phyloP scores from a whole-genome alignment of 2,797 vertebrate genomes.

The Malurus leucopterus region DNA sequence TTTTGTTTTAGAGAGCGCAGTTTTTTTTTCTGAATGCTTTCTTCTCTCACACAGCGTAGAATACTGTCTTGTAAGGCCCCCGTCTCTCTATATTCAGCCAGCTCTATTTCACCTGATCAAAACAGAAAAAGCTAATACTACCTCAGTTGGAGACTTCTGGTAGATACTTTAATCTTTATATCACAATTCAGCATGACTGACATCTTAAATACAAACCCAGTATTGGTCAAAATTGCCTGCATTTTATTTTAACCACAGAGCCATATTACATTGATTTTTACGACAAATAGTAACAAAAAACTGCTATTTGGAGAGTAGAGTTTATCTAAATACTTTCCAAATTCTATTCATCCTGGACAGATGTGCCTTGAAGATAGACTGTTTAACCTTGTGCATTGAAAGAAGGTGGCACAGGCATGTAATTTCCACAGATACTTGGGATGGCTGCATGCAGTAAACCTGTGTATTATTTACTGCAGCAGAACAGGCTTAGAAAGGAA shows the following conservation, averaged over 20 bases:
- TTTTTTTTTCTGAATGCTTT: slow-evolving; percentile 92
- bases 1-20: slow-evolving; percentile 98
- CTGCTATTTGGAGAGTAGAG: neutral
- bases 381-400: neutral
- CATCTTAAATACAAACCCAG: slow-evolving; percentile 38
- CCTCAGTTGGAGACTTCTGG: slow-evolving; percentile 47
- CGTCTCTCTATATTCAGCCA: slow-evolving; percentile 94
- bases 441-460: neutral
- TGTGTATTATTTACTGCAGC: neutral
- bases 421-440: neutral
- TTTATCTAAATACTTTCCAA: slow-evolving; percentile 11
- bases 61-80: slow-evolving; percentile 92
- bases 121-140: slow-evolving; percentile 75
- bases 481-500: neutral
- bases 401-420: neutral
- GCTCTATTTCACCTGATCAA: slow-evolving; percentile 93
- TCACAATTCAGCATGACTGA: slow-evolving; percentile 21
- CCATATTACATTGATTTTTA: neutral
- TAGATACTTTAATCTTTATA: slow-evolving; percentile 11
- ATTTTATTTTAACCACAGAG: slow-evolving; percentile 21
- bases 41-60: slow-evolving; percentile 92
- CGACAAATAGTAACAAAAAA: neutral
- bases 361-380: neutral
- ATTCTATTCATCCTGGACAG: neutral
- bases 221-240: slow-evolving; percentile 20